A percentile compares a stretch with the other conserved stretches of the same genome.
Conservation (phyloP, 1,140 invertebrate species). For the Dysdera silvatica region DNA sequence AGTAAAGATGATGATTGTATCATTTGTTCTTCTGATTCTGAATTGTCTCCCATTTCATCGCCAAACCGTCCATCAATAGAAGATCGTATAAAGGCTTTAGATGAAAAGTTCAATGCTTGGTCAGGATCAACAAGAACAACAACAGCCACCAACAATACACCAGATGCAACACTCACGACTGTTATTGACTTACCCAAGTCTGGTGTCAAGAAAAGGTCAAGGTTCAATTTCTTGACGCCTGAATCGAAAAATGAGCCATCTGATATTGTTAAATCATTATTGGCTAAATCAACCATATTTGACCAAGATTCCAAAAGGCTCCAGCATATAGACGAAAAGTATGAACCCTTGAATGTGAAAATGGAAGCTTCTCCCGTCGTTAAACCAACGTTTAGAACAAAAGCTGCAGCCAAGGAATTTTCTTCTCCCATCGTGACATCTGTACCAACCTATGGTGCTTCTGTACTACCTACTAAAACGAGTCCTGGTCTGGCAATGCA, state of each 20-base stretch:
- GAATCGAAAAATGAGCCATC: conserved; percentile 57
- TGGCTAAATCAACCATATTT: conserved; percentile 86
- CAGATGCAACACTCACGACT: conserved; percentile 23
- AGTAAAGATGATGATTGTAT: conserved; percentile 8
- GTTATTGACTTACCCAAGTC: conserved; percentile 47
- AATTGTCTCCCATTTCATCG: conserved; percentile 41
- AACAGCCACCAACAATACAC: conserved; percentile 24
- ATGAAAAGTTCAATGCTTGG: conserved; percentile 89
- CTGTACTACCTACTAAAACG: conserved; percentile 6
- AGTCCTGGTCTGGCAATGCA: too few species aligned
- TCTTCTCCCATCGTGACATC: conserved; percentile 28
- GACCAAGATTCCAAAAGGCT: conserved; percentile 90
- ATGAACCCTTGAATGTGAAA: conserved; percentile 57
- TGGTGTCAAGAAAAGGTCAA: conserved; percentile 48
- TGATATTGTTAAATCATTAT: conserved; percentile 82
- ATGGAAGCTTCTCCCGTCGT: conserved; percentile 7
- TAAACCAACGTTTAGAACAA: conserved; percentile 39
- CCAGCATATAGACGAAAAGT: conserved; percentile 77
- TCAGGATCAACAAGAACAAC: conserved; percentile 44
- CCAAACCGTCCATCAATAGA: conserved; percentile 54
- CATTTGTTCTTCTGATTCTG: conserved; percentile 43
- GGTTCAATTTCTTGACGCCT: conserved; percentile 26
- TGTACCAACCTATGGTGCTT: conserved; percentile 4
- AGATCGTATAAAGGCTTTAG: conserved; percentile 75
- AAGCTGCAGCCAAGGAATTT: conserved; percentile 44